These are phyloP conservation scores for Podarcis muralis DNA, from an alignment of 2,113 vertebrate species.

Conservation along the genomic window DNA sequence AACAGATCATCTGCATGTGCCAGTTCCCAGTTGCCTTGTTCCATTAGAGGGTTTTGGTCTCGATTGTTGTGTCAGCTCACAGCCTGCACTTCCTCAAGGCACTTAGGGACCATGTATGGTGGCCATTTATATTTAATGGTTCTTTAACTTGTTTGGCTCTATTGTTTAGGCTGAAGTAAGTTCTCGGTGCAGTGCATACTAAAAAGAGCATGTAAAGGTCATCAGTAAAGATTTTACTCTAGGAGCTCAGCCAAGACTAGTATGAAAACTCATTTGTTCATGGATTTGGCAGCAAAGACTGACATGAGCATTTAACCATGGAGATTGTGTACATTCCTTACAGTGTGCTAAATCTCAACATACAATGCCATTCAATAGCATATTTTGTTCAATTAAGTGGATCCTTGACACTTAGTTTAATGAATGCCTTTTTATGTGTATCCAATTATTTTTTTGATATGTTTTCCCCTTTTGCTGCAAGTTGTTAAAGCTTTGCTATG, in stretches of 20 bases:
- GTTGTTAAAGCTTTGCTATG: background rate
- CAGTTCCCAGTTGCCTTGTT: background rate
- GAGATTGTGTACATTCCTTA: constrained; percentile 30
- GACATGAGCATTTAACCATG: constrained; percentile 10
- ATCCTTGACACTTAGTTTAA: constrained; percentile 4
- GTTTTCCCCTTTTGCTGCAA: background rate
- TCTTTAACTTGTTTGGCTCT: constrained; percentile 4
- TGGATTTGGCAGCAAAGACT: constrained; percentile 42
- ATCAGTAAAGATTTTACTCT: constrained; percentile 36
- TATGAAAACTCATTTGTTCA: constrained; percentile 22
- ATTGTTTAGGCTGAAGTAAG: constrained; percentile 22
- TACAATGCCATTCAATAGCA: constrained; percentile 12
- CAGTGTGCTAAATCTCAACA: background rate
- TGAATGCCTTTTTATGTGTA: background rate
- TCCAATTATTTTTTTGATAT: background rate
- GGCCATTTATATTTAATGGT: background rate
- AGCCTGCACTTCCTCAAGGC: background rate
- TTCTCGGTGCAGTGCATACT: background rate
- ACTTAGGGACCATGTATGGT: background rate
- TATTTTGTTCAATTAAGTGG: constrained; percentile 18
- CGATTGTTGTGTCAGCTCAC: background rate
- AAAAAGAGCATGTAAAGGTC: constrained; percentile 27
- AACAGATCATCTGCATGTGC: background rate
- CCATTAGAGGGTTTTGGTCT: background rate
- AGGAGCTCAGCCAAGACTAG: constrained; percentile 29